Evolutionary conservation across 2,113 vertebrate species (phyloP).

Genomic region (Pitta sordida): DNA sequence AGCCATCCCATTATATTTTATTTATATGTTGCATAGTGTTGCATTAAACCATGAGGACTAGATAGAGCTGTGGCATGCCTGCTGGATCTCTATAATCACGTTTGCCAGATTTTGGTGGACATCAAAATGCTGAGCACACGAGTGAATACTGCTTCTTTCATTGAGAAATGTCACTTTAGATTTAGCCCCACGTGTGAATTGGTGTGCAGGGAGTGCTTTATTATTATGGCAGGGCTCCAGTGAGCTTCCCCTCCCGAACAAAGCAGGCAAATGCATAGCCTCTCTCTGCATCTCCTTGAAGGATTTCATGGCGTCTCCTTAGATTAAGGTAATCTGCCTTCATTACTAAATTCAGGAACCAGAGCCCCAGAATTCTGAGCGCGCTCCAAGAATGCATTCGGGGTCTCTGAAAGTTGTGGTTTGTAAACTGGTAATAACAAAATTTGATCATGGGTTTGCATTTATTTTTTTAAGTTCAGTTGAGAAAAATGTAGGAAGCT

Average conservation of each 20-base stretch:
- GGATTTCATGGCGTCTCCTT: constrained; percentile 62
- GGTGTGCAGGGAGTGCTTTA: background rate
- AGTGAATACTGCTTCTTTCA: constrained; percentile 7
- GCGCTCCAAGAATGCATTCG: background rate
- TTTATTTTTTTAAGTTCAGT: background rate
- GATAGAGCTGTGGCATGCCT: constrained; percentile 49
- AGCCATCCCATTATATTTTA: background rate
- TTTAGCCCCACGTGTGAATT: constrained; percentile 16
- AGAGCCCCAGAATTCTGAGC: background rate
- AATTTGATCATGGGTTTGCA: background rate
- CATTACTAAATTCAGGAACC: constrained; percentile 28
- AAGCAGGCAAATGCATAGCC: background rate
- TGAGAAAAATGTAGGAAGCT: background rate
- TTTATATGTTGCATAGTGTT: background rate
- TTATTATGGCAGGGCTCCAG: background rate
- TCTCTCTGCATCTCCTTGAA: background rate
- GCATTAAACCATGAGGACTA: background rate
- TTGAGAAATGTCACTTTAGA: constrained; percentile 23
- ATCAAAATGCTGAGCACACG: constrained; percentile 16
- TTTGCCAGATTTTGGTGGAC: constrained; percentile 13
- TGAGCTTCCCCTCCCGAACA: constrained; percentile 23
- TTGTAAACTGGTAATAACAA: background rate
- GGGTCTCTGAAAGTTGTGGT: background rate
- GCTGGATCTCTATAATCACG: background rate
- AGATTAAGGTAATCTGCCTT: constrained; percentile 56